phyloP scores from a whole-genome alignment of 2,113 vertebrate genomes.

The Cyprinodon variegatus region DNA sequence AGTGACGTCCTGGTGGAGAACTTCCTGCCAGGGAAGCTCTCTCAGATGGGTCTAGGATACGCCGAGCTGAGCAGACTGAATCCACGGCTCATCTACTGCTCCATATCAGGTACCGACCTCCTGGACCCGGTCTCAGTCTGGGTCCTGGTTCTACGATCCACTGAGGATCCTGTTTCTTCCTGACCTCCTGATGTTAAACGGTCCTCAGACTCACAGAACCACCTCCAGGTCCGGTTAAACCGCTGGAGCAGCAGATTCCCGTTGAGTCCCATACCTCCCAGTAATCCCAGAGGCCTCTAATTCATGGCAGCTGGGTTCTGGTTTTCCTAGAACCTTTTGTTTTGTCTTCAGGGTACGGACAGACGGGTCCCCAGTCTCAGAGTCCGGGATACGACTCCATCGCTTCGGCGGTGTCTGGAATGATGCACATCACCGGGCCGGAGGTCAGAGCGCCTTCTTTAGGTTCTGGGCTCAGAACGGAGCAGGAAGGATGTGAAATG shows the following conservation, averaged over 20 bases:
- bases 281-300: too few relatives aligned
- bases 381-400: conserved; percentile 91
- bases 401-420: conserved; percentile 90
- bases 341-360: conserved; percentile 87
- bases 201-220: too few relatives aligned
- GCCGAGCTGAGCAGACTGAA: conserved; percentile 83
- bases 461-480: background rate
- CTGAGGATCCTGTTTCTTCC: background rate
- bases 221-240: background rate
- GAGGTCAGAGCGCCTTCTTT: conserved; percentile 79
- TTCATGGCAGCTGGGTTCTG: background rate
- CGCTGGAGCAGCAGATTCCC: too few relatives aligned
- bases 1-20: conserved; percentile 95
- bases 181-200: too few relatives aligned
- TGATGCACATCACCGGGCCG: conserved; percentile 94
- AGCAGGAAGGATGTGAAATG: too few relatives aligned
- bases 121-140: background rate
- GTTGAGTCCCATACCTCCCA: too few relatives aligned
- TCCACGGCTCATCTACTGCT: conserved; percentile 90
- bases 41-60: conserved; percentile 87
- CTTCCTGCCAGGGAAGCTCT: conserved; percentile 90
- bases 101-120: conserved; percentile 85
- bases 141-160: background rate
- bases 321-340: conserved; percentile 21
- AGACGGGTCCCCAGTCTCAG: conserved; percentile 87